Evolutionary conservation across 2,888 invertebrate genomes (phyloP).

Genomic region (Phortica magna): DNA sequence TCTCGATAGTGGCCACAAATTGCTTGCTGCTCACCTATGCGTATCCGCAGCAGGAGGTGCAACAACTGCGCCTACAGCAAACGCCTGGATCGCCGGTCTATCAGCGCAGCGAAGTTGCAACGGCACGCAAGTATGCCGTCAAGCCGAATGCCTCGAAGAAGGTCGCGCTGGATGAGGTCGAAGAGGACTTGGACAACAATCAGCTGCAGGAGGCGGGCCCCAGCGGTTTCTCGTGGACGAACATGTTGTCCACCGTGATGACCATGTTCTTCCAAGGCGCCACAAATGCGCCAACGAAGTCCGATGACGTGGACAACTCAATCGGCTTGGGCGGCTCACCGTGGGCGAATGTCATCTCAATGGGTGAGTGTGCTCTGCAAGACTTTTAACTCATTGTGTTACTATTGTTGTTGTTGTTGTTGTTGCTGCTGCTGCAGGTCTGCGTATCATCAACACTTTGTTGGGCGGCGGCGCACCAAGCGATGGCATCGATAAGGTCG

Average conservation of each 20-base stretch:
- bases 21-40: slow-evolving; percentile 84
- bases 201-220: slow-evolving; percentile 83
- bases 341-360: slow-evolving; percentile 91
- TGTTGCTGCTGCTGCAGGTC: slow-evolving; percentile 75
- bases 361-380: slow-evolving; percentile 78
- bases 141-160: slow-evolving; percentile 94
- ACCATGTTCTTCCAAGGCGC: slow-evolving; percentile 90
- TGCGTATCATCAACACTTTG: slow-evolving; percentile 90
- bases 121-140: slow-evolving; percentile 88
- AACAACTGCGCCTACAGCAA: slow-evolving; percentile 43
- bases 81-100: slow-evolving; percentile 69
- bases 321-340: slow-evolving; percentile 86
- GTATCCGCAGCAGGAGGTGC: slow-evolving; percentile 80
- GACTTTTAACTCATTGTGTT: not conserved
- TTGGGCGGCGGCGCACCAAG: slow-evolving; percentile 87
- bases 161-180: slow-evolving; percentile 88
- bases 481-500: slow-evolving; percentile 94
- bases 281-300: slow-evolving; percentile 84
- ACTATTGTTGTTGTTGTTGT: not conserved
- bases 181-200: slow-evolving; percentile 88
- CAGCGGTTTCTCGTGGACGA: slow-evolving; percentile 93
- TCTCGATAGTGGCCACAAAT: slow-evolving; percentile 84
- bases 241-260: slow-evolving; percentile 91
- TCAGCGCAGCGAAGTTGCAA: slow-evolving; percentile 53
- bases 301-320: slow-evolving; percentile 84